Evolutionary conservation across 2,888 invertebrate species (phyloP).

Genomic region (Apotomis turbidana): DNA sequence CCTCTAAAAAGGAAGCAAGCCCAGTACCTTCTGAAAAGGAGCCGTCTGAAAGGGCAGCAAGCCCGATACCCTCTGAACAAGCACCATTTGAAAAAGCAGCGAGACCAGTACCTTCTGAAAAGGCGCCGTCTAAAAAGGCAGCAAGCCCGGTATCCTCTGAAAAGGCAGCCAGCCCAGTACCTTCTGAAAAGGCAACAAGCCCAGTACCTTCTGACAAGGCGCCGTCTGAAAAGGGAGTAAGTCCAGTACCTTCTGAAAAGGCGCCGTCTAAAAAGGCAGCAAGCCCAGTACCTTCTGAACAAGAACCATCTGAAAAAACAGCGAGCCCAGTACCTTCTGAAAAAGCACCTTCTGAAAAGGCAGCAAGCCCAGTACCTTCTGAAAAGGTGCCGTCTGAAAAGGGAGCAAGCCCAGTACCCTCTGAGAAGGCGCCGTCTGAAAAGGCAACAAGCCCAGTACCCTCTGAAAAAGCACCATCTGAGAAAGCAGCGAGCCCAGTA

Average conservation of each 20-base stretch:
- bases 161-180: too few relatives aligned
- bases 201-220: not conserved
- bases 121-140: too few relatives aligned
- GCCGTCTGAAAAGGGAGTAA: not conserved
- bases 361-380: slow-evolving; percentile 27
- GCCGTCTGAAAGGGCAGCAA: not conserved
- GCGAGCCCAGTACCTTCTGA: slow-evolving; percentile 35
- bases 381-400: slow-evolving; percentile 36
- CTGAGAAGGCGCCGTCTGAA: slow-evolving; percentile 22
- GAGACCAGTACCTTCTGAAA: too few relatives aligned
- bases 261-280: not conserved
- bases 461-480: not conserved
- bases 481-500: slow-evolving; percentile 15
- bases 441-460: not conserved
- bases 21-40: slow-evolving; percentile 15
- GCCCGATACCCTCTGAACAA: too few relatives aligned
- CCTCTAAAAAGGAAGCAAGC: not conserved
- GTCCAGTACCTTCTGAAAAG: not conserved
- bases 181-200: too few relatives aligned
- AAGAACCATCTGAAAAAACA: slow-evolving; percentile 15
- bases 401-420: slow-evolving; percentile 21
- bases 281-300: slow-evolving; percentile 24
- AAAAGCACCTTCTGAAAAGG: slow-evolving; percentile 18
- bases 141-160: too few relatives aligned
- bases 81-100: too few relatives aligned